Evolutionary conservation across 2,888 invertebrate species (phyloP).

Genomic region (Lydus trimaculatus): DNA sequence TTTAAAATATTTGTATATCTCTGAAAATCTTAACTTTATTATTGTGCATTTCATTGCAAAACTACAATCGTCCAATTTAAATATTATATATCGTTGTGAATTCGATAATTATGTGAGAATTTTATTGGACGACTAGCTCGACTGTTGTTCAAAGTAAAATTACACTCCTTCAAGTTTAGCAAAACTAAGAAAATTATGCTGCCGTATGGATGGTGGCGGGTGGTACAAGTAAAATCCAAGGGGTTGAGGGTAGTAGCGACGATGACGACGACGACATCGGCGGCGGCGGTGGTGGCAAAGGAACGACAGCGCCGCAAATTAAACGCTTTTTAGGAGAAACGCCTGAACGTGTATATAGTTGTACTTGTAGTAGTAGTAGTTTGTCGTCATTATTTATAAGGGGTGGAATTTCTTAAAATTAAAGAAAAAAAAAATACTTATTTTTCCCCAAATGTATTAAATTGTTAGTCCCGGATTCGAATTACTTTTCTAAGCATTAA

Average conservation of each 20-base stretch:
- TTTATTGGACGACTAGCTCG: constrained; percentile 45
- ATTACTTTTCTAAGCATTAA: not conserved
- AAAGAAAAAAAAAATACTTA: not conserved
- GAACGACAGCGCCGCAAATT: constrained; percentile 25
- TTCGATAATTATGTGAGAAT: constrained; percentile 22
- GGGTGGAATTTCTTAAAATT: not conserved
- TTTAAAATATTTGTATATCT: not conserved
- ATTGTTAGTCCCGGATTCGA: not conserved
- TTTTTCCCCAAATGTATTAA: not conserved
- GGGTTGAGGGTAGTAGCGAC: constrained; percentile 27
- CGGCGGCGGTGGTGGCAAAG: not conserved
- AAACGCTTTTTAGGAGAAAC: constrained; percentile 25
- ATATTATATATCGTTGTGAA: constrained; percentile 25
- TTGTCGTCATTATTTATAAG: not conserved
- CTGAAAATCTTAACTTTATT: not conserved
- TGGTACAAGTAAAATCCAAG: not conserved
- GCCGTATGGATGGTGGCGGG: constrained; percentile 41
- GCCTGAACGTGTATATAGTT: not conserved
- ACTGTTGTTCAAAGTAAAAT: constrained; percentile 59
- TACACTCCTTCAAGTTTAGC: constrained; percentile 58
- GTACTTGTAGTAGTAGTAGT: too few relatives aligned
- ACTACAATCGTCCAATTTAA: constrained; percentile 26
- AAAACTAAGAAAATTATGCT: constrained; percentile 58
- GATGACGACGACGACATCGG: not conserved
- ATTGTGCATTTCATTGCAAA: constrained; percentile 57